phyloP scores from a whole-genome alignment of 1,140 invertebrate species.

The Zaprionus camerounensis region DNA sequence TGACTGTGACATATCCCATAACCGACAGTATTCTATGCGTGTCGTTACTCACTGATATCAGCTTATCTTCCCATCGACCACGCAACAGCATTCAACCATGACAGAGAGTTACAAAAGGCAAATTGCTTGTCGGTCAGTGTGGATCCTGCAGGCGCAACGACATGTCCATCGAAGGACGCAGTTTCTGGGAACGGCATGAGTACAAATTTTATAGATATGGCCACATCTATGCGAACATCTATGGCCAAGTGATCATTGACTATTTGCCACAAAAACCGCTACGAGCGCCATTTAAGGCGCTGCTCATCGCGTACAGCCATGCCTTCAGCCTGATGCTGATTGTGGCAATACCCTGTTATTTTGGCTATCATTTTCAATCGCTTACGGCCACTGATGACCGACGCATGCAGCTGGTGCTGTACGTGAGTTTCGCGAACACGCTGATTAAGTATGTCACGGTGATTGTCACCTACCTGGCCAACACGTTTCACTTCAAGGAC shows the following conservation, averaged over 20 bases:
- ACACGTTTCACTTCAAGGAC: conserved; percentile 64
- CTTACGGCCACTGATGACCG: conserved; percentile 55
- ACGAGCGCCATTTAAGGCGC: conserved; percentile 14
- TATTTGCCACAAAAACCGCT: conserved; percentile 64
- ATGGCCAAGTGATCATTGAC: conserved; percentile 73
- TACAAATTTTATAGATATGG: conserved; percentile 71
- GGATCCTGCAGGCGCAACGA: background rate
- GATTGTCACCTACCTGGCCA: conserved; percentile 71
- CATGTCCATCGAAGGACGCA: conserved; percentile 39
- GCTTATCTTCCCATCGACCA: background rate
- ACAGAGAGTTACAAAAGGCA: background rate
- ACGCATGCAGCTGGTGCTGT: conserved; percentile 62
- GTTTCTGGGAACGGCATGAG: conserved; percentile 76
- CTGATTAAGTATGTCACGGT: conserved; percentile 73
- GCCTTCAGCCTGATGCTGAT: conserved; percentile 61
- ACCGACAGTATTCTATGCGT: background rate
- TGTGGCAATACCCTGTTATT: conserved; percentile 64
- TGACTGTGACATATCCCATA: background rate
- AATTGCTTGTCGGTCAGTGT: background rate
- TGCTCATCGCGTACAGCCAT: conserved; percentile 63
- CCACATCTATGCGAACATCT: conserved; percentile 72
- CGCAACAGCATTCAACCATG: conserved; percentile 3
- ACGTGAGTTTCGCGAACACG: conserved; percentile 70
- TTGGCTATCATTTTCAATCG: conserved; percentile 54
- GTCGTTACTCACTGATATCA: background rate